Evolutionary conservation across 2,113 vertebrate species (phyloP).

Genomic region (Tyrannus savana): DNA sequence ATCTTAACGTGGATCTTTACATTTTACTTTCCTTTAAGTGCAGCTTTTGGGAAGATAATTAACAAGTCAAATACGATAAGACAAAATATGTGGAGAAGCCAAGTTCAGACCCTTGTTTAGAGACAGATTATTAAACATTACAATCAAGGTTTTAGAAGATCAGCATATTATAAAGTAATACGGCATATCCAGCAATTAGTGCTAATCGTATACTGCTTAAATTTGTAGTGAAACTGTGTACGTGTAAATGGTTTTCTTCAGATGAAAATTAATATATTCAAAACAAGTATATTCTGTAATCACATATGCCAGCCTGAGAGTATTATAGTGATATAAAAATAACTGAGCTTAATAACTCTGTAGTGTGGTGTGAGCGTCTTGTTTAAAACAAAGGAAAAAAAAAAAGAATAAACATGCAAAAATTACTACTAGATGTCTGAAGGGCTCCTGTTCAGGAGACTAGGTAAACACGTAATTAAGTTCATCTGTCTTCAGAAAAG

Average conservation of each 20-base stretch:
- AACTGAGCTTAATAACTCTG: background rate
- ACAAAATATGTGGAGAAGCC: background rate
- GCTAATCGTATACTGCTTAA: background rate
- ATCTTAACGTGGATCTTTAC: background rate
- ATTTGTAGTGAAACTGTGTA: background rate
- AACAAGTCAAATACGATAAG: background rate
- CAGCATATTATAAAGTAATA: background rate
- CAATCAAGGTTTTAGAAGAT: slow-evolving; percentile 21
- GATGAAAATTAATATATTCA: slow-evolving; percentile 1
- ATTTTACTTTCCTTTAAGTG: slow-evolving; percentile 1
- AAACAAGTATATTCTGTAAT: background rate
- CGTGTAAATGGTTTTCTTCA: background rate
- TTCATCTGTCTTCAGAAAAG: slow-evolving; percentile 30
- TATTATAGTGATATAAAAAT: background rate
- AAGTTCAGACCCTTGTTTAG: background rate
- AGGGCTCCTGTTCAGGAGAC: background rate
- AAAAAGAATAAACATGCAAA: background rate
- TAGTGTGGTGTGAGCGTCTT: background rate
- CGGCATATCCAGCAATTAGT: background rate
- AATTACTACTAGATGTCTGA: background rate
- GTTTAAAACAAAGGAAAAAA: background rate
- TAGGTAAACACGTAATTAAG: background rate
- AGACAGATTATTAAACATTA: slow-evolving; percentile 36
- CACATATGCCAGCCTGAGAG: background rate
- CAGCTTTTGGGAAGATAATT: background rate